These are phyloP conservation scores for Callithrix jacchus DNA, from an alignment of 2,113 vertebrate genomes.

Conservation along the genomic window DNA sequence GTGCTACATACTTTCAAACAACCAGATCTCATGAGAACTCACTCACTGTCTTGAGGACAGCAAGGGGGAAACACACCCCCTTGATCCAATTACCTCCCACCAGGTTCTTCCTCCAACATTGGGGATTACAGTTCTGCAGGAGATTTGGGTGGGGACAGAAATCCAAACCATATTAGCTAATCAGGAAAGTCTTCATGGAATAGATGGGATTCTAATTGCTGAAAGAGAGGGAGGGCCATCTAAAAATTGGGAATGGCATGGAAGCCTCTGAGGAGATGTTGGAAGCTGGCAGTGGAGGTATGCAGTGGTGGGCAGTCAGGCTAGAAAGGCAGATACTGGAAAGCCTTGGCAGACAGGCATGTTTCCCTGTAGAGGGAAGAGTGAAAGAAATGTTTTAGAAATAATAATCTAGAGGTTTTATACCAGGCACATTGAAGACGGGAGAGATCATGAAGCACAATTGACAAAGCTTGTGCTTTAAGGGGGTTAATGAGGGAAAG, in stretches of 20 bases:
- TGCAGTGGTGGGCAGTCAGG: not conserved
- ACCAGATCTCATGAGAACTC: too few relatives aligned
- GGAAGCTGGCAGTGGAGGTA: not conserved
- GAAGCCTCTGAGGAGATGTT: not conserved
- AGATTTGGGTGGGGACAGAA: too few relatives aligned
- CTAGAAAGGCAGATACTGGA: not conserved
- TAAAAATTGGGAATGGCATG: not conserved
- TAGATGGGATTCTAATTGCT: not conserved
- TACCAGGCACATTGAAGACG: not conserved
- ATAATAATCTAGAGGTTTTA: not conserved
- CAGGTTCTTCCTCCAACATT: too few relatives aligned
- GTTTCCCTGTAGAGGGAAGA: not conserved
- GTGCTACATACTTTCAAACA: too few relatives aligned
- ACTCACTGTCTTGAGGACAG: too few relatives aligned
- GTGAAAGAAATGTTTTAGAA: conserved; percentile 9
- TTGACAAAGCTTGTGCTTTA: not conserved
- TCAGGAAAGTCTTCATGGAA: not conserved
- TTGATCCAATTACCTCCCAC: too few relatives aligned
- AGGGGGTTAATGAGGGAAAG: not conserved
- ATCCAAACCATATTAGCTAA: not conserved
- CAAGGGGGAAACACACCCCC: too few relatives aligned
- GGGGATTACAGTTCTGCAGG: too few relatives aligned
- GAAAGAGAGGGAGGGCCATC: not conserved
- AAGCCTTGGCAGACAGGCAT: not conserved
- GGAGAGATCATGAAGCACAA: not conserved